Evolutionary conservation across 2,113 vertebrate genomes (phyloP).

Genomic region (Tenrec ecaudatus): DNA sequence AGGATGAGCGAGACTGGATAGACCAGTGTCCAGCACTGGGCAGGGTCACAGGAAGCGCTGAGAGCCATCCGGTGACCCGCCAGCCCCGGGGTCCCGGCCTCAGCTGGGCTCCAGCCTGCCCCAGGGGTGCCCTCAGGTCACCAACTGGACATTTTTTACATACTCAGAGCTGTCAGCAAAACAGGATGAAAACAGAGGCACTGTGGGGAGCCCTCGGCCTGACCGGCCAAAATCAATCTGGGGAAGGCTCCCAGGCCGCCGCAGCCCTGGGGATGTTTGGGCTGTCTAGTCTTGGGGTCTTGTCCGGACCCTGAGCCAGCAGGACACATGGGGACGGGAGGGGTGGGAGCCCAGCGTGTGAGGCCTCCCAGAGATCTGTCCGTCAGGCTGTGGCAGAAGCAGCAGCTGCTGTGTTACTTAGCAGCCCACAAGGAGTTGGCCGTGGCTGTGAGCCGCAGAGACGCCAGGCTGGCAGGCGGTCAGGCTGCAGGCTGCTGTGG

Average conservation of each 20-base stretch:
- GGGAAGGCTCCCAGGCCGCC: conserved; percentile 42
- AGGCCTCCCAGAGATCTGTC: conserved; percentile 74
- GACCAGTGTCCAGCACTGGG: not conserved
- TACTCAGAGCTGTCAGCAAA: conserved; percentile 72
- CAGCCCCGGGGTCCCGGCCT: fast-evolving
- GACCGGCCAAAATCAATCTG: conserved; percentile 69
- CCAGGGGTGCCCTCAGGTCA: not conserved
- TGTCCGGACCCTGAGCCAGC: not conserved
- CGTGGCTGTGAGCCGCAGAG: conserved; percentile 75
- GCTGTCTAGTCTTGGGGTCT: conserved; percentile 54
- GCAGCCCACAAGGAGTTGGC: conserved; percentile 73
- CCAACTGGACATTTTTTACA: conserved; percentile 64
- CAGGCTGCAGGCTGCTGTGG: not conserved
- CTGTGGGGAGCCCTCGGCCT: fast-evolving
- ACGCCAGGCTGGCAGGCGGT: conserved; percentile 64
- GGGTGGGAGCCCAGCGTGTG: conserved; percentile 60
- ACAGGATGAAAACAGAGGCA: conserved; percentile 76
- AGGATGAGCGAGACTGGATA: not conserved
- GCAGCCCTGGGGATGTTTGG: conserved; percentile 21
- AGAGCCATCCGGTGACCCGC: not conserved
- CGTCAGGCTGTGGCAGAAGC: conserved; percentile 78
- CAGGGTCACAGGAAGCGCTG: not conserved
- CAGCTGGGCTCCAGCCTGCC: not conserved
- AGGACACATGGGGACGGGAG: fast-evolving
- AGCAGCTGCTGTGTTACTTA: conserved; percentile 78